Percentiles rank a stretch among this genome's conserved stretches.
Conservation (phyloP, 2,888 invertebrate genomes). For the Dinocampus coccinellae region DNA sequence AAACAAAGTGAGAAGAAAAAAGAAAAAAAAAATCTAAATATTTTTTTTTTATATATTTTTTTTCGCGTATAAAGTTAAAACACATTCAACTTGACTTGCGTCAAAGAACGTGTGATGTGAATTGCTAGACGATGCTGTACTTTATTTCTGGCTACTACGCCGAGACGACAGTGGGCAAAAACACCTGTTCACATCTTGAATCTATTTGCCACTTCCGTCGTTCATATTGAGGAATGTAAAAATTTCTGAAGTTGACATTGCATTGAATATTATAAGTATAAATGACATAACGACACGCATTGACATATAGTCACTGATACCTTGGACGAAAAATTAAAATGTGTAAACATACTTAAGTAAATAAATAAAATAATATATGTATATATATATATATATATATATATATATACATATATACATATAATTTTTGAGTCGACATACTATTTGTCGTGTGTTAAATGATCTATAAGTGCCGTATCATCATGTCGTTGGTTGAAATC, state of each 20-base stretch:
- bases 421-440: neutral
- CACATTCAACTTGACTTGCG: conserved; percentile 19
- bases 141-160: conserved; percentile 59
- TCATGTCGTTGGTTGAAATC: neutral
- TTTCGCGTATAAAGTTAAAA: neutral
- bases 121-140: conserved; percentile 23
- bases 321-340: neutral
- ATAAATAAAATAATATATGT: neutral
- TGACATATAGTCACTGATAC: too few relatives aligned
- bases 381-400: neutral
- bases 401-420: neutral
- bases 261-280: neutral
- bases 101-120: conserved; percentile 22
- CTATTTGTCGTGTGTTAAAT: neutral
- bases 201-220: conserved; percentile 20
- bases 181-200: conserved; percentile 60
- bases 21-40: neutral
- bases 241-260: neutral
- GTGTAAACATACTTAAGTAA: neutral
- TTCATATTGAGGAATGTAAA: neutral
- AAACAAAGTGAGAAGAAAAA: neutral
- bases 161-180: conserved; percentile 54
- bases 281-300: too few relatives aligned
- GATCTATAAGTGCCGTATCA: neutral
- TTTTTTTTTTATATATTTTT: neutral